Conservation (phyloP, 2,888 invertebrate genomes). For the Seladonia tumulorum region DNA sequence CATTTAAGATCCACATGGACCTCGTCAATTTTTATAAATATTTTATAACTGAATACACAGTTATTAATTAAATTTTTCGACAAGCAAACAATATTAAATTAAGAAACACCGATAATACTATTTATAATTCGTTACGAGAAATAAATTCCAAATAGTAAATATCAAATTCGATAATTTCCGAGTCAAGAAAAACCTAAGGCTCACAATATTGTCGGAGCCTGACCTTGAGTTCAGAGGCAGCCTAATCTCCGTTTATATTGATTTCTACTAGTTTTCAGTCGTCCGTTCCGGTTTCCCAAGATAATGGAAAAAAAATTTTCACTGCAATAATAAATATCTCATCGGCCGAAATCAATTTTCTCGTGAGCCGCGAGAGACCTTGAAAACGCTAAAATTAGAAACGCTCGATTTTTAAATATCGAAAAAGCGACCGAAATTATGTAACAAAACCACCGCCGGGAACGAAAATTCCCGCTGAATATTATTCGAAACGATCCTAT, state of each 20-base stretch:
- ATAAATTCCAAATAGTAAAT: not conserved
- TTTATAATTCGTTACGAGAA: not conserved
- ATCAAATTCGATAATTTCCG: not conserved
- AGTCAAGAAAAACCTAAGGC: not conserved
- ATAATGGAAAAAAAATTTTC: not conserved
- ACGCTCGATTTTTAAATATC: not conserved
- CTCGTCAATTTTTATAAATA: not conserved
- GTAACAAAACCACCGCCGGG: not conserved
- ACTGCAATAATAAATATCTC: not conserved
- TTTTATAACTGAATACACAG: not conserved
- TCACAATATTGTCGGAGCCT: not conserved
- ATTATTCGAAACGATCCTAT: not conserved
- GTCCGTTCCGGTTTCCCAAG: not conserved
- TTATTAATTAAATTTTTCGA: not conserved
- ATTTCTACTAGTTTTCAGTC: constrained; percentile 11
- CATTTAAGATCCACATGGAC: too few relatives aligned
- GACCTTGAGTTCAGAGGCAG: not conserved
- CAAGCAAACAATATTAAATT: not conserved
- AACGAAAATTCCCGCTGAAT: not conserved
- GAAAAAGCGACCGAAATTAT: not conserved
- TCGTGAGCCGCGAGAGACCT: not conserved
- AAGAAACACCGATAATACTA: not conserved
- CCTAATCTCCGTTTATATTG: constrained; percentile 24
- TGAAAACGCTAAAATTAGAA: constrained; percentile 4
- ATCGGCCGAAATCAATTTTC: not conserved